phyloP scores from a whole-genome alignment of 2,888 invertebrate genomes.

The Spodoptera picta region DNA sequence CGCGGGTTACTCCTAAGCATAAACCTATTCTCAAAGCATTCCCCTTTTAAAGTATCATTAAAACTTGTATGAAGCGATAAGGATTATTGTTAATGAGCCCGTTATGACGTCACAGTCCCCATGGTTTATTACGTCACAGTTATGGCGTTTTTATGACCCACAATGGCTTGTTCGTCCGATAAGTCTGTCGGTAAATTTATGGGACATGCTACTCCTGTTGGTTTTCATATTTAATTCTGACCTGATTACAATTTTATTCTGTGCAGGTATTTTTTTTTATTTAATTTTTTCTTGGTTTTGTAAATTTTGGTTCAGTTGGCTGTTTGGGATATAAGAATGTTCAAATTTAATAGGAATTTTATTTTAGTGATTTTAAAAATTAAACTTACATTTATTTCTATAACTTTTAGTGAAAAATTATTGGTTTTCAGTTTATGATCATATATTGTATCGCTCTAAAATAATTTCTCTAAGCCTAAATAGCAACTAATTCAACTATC shows the following conservation, averaged over 20 bases:
- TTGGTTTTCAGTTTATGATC: too few relatives aligned
- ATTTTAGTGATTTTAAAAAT: too few relatives aligned
- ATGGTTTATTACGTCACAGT: constrained; percentile 52
- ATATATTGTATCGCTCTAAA: too few relatives aligned
- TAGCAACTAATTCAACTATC: too few relatives aligned
- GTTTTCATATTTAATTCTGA: constrained; percentile 39
- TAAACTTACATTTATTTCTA: too few relatives aligned
- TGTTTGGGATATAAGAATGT: too few relatives aligned
- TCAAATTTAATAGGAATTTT: too few relatives aligned
- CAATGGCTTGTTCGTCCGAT: constrained; percentile 55
- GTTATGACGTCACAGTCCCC: constrained; percentile 38
- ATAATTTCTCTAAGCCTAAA: too few relatives aligned
- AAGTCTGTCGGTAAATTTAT: constrained; percentile 52
- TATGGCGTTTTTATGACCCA: constrained; percentile 51
- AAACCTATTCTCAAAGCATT: constrained; percentile 26
- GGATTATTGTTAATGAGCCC: constrained; percentile 81
- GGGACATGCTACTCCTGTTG: constrained; percentile 42
- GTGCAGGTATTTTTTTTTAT: constrained; percentile 21
- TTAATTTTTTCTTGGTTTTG: constrained; percentile 1
- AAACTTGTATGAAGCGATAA: constrained; percentile 80
- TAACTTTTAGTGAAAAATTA: too few relatives aligned
- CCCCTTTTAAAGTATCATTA: constrained; percentile 83
- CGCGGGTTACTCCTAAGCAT: too few relatives aligned
- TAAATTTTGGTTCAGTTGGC: too few relatives aligned
- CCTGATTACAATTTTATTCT: constrained; percentile 21